Conservation (phyloP, 2,888 invertebrate genomes). For the Acanthosepion esculentum region DNA sequence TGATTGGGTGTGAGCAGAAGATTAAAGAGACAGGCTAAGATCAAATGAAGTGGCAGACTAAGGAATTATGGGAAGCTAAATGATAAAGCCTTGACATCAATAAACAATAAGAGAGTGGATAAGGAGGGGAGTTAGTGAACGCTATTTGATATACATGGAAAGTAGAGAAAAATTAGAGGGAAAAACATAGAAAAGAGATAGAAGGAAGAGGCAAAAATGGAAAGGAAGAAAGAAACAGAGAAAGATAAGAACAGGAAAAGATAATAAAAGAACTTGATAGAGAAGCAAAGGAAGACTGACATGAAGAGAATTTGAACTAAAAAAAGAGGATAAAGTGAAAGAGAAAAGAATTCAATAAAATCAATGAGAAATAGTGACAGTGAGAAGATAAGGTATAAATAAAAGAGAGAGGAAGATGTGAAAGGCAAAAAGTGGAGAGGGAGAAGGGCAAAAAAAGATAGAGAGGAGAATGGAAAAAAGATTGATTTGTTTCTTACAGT, state of each 20-base stretch:
- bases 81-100: not conserved
- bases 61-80: not conserved
- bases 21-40: not conserved
- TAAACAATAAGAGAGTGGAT: not conserved
- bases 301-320: no score
- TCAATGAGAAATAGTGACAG: no score
- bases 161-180: no score
- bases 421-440: no score
- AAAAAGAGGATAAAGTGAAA: no score
- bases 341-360: no score
- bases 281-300: not conserved
- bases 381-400: no score
- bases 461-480: no score
- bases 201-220: not conserved
- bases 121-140: not conserved
- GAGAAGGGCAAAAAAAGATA: no score
- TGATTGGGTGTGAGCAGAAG: not conserved
- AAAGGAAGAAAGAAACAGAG: not conserved
- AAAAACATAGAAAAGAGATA: not conserved
- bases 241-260: conserved; percentile 79
- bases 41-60: not conserved
- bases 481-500: no score
- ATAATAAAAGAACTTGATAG: conserved; percentile 84
- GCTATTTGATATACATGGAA: not conserved
- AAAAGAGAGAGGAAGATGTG: no score